These are phyloP conservation scores for Balearica regulorum DNA, from an alignment of 2,797 vertebrate genomes.

Conservation along the genomic window DNA sequence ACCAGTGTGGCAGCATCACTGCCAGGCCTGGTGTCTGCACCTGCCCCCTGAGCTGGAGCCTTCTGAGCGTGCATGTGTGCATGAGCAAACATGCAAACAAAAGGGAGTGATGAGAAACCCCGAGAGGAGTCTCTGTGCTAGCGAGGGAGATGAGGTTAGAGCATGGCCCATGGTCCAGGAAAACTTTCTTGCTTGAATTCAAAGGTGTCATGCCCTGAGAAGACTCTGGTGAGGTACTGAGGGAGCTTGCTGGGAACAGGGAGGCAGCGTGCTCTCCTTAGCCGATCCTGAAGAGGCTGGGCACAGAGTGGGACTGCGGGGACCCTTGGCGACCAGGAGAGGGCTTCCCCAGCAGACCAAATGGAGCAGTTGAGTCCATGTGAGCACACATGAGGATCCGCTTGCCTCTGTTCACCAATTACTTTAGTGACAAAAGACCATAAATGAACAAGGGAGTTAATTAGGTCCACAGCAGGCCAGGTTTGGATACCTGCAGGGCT, in stretches of 20 bases:
- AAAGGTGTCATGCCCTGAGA: not conserved
- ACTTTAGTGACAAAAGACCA: constrained; percentile 39
- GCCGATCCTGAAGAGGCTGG: not conserved
- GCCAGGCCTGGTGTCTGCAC: not conserved
- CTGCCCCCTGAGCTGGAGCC: constrained; percentile 6
- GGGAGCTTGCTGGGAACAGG: not conserved
- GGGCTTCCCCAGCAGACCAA: not conserved
- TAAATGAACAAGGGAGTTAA: constrained; percentile 56
- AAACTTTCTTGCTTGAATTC: not conserved
- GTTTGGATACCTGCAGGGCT: not conserved
- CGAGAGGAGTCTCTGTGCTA: not conserved
- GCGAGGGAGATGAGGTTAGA: not conserved
- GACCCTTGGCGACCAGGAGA: not conserved
- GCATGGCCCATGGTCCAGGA: not conserved
- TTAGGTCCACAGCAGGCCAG: not conserved
- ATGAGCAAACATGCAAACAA: not conserved
- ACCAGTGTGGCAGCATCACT: not conserved
- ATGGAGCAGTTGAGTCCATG: not conserved
- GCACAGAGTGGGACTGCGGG: not conserved
- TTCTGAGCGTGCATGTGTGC: not conserved
- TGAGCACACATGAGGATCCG: not conserved
- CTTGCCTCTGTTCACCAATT: not conserved
- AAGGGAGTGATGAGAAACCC: not conserved
- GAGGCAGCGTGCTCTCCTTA: not conserved
- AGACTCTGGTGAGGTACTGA: not conserved